Conservation (phyloP, 2,797 vertebrate genomes). For the Brotula barbata region DNA sequence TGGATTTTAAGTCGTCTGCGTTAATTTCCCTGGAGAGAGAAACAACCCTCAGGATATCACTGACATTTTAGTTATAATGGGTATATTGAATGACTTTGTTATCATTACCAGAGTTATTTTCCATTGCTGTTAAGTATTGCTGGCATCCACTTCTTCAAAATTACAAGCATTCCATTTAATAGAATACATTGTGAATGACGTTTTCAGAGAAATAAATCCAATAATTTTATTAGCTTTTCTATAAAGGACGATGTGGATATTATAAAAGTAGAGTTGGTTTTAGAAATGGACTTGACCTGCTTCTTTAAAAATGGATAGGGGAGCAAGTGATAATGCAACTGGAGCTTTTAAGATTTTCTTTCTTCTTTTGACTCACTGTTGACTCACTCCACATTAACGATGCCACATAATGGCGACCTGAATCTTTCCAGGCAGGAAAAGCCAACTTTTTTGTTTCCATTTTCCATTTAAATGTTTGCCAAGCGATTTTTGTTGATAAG, state of each 20-base stretch:
- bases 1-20: slow-evolving; percentile 64
- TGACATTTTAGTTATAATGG: slow-evolving; percentile 62
- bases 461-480: slow-evolving; percentile 28
- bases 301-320: slow-evolving; percentile 10
- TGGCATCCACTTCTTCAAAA: slow-evolving; percentile 5
- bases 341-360: slow-evolving; percentile 18
- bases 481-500: slow-evolving; percentile 38
- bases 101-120: slow-evolving; percentile 38
- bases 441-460: slow-evolving; percentile 39
- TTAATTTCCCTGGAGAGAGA: slow-evolving; percentile 61
- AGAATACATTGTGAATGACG: slow-evolving; percentile 27
- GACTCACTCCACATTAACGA: slow-evolving; percentile 20
- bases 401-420: slow-evolving; percentile 20
- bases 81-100: slow-evolving; percentile 49
- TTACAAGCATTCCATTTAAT: slow-evolving; percentile 6
- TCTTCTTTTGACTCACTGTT: slow-evolving; percentile 14
- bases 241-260: background rate
- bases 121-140: slow-evolving; percentile 6
- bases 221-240: background rate
- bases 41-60: slow-evolving; percentile 44
- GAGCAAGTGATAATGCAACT: slow-evolving; percentile 9
- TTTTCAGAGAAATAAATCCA: slow-evolving; percentile 1
- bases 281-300: background rate
- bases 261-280: slow-evolving; percentile 3
- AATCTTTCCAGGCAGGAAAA: slow-evolving; percentile 12